Conservation (phyloP, 2,797 vertebrate species). For the Anguilla megastoma region DNA sequence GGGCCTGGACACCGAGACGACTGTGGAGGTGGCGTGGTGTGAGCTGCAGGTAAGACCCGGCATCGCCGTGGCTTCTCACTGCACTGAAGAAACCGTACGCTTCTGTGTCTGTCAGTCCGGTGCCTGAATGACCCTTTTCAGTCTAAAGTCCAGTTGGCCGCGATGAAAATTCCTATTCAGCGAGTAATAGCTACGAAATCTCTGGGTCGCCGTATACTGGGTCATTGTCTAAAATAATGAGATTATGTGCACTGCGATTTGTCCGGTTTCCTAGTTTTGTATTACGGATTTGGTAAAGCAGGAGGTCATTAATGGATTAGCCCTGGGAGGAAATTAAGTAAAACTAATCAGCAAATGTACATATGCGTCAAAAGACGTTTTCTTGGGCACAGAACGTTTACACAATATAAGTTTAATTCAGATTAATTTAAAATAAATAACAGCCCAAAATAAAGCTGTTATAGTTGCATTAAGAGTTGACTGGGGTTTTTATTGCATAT, state of each 20-base stretch:
- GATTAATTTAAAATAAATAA: neutral
- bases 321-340: neutral
- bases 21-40: conserved; percentile 98
- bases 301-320: conserved; percentile 9
- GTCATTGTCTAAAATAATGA: conserved; percentile 11
- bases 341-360: neutral
- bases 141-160: neutral
- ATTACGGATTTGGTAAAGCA: neutral
- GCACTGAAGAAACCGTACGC: neutral
- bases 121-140: neutral
- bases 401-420: neutral
- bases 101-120: neutral
- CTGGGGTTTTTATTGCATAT: neutral
- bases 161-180: neutral
- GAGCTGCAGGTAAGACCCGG: conserved; percentile 89
- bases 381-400: neutral
- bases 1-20: conserved; percentile 96
- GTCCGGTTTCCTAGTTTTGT: neutral
- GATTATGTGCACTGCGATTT: conserved; percentile 1
- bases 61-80: conserved; percentile 24
- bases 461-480: neutral
- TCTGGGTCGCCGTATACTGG: neutral
- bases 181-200: neutral
- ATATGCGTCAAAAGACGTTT: neutral
- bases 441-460: neutral